Conservation (phyloP, 2,113 vertebrate species). For the Cheilinus undulatus region DNA sequence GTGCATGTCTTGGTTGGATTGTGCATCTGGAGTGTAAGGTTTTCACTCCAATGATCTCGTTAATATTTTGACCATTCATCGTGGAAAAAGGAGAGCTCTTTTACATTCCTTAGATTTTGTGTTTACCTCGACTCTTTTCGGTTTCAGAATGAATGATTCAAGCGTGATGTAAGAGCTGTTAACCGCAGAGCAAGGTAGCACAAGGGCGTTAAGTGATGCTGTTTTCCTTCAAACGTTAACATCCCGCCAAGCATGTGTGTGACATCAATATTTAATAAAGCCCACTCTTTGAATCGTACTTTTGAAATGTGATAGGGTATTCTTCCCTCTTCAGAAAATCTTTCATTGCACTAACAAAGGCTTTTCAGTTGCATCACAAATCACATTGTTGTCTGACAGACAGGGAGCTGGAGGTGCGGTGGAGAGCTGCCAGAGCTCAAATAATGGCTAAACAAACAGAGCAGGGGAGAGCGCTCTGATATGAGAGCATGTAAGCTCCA, state of each 20-base stretch:
- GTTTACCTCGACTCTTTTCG: constrained; percentile 64
- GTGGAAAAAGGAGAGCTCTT: constrained; percentile 41
- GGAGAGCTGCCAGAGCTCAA: constrained; percentile 18
- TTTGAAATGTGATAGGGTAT: constrained; percentile 51
- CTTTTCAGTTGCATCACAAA: constrained; percentile 49
- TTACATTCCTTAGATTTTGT: constrained; percentile 58
- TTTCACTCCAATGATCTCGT: constrained; percentile 7
- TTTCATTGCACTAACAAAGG: constrained; percentile 34
- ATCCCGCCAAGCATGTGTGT: constrained; percentile 54
- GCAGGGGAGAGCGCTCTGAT: background rate
- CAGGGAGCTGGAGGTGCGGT: background rate
- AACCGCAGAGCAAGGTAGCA: constrained; percentile 65
- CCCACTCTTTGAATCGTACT: constrained; percentile 54
- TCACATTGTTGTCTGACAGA: constrained; percentile 29
- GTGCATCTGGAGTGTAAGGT: background rate
- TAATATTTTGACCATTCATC: constrained; percentile 47
- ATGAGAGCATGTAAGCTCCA: background rate
- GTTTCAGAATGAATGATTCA: constrained; percentile 69
- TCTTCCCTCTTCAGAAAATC: constrained; percentile 48
- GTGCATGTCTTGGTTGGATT: constrained; percentile 3
- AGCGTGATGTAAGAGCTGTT: constrained; percentile 74
- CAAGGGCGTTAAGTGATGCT: constrained; percentile 53
- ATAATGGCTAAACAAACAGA: constrained; percentile 35
- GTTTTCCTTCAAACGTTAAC: constrained; percentile 54
- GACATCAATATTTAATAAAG: constrained; percentile 70